Conservation (phyloP, 2,113 vertebrate genomes). For the Australoheros scitulus region DNA sequence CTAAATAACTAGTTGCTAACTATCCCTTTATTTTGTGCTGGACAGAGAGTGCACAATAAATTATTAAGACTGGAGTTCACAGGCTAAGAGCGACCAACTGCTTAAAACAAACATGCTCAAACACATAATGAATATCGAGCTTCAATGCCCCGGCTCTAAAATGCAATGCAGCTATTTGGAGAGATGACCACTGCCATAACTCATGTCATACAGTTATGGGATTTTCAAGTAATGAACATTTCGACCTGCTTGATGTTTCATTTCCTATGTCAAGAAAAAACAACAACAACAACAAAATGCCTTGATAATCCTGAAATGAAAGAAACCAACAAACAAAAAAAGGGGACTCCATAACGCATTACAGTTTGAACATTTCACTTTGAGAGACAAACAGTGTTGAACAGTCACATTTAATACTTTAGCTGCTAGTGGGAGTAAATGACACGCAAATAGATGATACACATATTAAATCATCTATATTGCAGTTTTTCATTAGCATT, state of each 20-base stretch:
- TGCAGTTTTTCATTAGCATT: slow-evolving; percentile 61
- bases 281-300: not conserved
- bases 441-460: slow-evolving; percentile 33
- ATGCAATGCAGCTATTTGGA: not conserved
- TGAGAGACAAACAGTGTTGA: slow-evolving; percentile 29
- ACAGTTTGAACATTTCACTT: slow-evolving; percentile 3
- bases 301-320: not conserved
- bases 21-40: not conserved
- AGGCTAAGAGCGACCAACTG: too few relatives aligned
- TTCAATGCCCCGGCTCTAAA: not conserved
- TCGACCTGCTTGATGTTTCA: not conserved
- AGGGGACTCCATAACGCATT: not conserved
- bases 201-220: not conserved
- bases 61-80: not conserved
- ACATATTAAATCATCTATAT: slow-evolving; percentile 40
- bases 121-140: too few relatives aligned
- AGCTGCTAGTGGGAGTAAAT: slow-evolving; percentile 15
- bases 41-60: not conserved
- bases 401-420: slow-evolving; percentile 16
- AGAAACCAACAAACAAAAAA: not conserved
- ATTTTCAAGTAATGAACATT: not conserved
- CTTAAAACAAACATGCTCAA: too few relatives aligned
- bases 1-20: too few relatives aligned
- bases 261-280: not conserved
- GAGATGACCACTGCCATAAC: not conserved